Base-by-base conservation (phyloP, 1,140 invertebrate species). In the Trichoplusia ni region DNA sequence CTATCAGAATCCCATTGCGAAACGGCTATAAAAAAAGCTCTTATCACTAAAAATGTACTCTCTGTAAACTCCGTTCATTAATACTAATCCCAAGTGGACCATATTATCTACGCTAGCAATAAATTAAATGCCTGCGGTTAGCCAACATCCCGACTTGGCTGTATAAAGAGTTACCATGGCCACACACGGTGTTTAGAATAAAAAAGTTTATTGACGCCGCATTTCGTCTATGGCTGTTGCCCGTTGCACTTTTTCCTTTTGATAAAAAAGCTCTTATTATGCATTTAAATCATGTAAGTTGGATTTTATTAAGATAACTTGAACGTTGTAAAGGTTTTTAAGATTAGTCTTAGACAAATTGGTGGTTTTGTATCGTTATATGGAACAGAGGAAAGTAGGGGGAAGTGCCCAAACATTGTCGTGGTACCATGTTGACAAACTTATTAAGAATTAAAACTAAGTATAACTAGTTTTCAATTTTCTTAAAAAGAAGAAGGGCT, bases 171-270 rank as follows among this genome's bases (percentile, higher is more conserved):
- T 14, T 54, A 13, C 51, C 51, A 35, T 54, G 53, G 21, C 37
- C 37, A 58, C 53, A 58, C 53, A 58, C 53, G 53, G 53, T 4
- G 53, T 40, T 21, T 27, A 37, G 23, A 58, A 56, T 56, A 58
- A 58, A 58, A 56, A 58, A 29, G 53, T 29, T 58, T 58, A 58
- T 42, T 58, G 53, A 58, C 37, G 53, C 53, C 53, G 53, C 42
- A 37, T 58, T 35, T 58, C 42, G 53, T 58, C 53, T 58, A 58
- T 42, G 37, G 37, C 11, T 25, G 9, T 40, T 42, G 19, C 25
- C 19, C 37, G n/a, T n/a, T n/a, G n/a, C n/a, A n/a, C 25, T 42
- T 58, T 58, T 35, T 58, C 53, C 53, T 58, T 35, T 4, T 37
- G 37, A 58, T 42, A 58, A 29, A 58, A 58, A 27, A 29, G 1